phyloP scores from a whole-genome alignment of 2,797 vertebrate genomes.

The Spatula clypeata region DNA sequence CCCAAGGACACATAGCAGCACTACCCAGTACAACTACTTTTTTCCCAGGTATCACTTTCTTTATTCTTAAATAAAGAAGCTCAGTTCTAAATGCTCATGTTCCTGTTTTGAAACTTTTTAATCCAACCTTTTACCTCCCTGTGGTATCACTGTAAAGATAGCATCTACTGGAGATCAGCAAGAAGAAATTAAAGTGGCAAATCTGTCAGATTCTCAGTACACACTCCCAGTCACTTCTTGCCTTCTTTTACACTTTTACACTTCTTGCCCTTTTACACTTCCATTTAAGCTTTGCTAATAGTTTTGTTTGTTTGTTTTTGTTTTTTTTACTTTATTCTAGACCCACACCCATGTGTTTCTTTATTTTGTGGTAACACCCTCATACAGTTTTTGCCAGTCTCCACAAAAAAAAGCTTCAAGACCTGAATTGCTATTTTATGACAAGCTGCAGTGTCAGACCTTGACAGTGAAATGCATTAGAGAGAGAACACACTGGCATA shows the following conservation, averaged over 20 bases:
- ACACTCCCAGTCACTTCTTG: neutral
- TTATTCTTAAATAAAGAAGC: neutral
- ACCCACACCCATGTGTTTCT: neutral
- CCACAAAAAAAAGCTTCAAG: neutral
- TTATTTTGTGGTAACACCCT: neutral
- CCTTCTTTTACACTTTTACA: neutral
- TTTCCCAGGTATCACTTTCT: neutral
- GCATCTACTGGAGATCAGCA: neutral
- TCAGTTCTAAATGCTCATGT: neutral
- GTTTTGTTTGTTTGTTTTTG: no score
- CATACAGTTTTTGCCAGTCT: neutral
- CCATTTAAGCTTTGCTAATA: neutral
- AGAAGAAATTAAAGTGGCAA: neutral
- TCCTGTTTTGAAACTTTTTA: neutral
- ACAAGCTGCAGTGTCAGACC: neutral
- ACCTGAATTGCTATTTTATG: neutral
- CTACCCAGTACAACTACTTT: neutral
- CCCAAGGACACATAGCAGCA: accelerated
- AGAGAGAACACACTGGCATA: neutral
- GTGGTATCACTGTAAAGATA: neutral
- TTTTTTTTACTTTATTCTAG: neutral
- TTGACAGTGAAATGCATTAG: neutral
- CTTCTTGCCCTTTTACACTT: neutral
- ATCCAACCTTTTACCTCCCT: neutral
- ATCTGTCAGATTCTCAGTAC: neutral